Conservation (phyloP, 2,888 invertebrate genomes). For the Acheta domesticus region DNA sequence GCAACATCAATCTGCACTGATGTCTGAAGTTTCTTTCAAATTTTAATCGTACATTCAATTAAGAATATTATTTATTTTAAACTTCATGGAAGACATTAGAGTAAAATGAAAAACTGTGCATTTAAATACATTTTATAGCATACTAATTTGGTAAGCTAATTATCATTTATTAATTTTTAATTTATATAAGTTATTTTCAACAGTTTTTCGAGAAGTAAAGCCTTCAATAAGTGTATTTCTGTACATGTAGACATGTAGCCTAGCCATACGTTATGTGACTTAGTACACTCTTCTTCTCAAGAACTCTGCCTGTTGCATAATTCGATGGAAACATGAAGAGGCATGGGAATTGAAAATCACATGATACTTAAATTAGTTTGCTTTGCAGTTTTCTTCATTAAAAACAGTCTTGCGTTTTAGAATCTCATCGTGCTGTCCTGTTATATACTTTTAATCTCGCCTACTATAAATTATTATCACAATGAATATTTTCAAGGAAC, state of each 20-base stretch:
- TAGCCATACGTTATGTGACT: not conserved
- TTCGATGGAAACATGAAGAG: not conserved
- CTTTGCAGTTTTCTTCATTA: not conserved
- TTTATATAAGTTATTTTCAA: no score
- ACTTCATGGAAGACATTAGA: no score
- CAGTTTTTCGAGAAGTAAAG: no score
- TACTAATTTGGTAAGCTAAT: no score
- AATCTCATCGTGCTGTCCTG: not conserved
- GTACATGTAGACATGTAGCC: no score
- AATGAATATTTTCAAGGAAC: constrained; percentile 18
- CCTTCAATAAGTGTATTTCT: no score
- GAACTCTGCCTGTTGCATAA: not conserved
- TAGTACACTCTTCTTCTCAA: not conserved
- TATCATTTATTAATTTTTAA: no score
- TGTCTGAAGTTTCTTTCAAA: no score
- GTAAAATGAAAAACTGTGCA: no score
- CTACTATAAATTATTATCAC: not conserved
- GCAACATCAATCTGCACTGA: not conserved
- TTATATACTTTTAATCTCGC: not conserved
- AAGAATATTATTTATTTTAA: no score
- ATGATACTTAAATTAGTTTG: not conserved
- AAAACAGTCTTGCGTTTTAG: not conserved
- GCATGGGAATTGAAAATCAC: not conserved
- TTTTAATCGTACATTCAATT: no score
- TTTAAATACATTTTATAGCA: no score